Percentiles rank a stretch among this genome's conserved stretches.
phyloP scores from a whole-genome alignment of 2,888 invertebrate species.

The Tipula lateralis region DNA sequence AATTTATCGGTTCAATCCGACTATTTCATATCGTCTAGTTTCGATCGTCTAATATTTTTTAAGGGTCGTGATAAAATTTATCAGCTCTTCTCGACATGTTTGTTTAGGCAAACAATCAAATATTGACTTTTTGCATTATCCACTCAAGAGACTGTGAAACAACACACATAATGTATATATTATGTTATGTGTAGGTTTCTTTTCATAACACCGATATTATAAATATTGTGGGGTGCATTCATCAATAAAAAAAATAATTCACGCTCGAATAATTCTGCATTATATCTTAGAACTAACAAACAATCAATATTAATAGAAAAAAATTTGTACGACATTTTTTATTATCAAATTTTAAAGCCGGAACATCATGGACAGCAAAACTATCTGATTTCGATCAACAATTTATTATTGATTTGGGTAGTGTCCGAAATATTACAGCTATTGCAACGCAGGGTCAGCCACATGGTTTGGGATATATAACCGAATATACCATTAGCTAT shows the following conservation, averaged over 20 bases:
- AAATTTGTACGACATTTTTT: background rate
- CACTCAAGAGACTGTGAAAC: background rate
- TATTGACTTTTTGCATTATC: background rate
- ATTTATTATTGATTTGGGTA: slow-evolving; percentile 83
- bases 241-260: slow-evolving; percentile 13
- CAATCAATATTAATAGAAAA: background rate
- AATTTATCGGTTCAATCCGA: background rate
- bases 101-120: background rate
- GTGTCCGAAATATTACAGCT: slow-evolving; percentile 80
- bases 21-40: background rate
- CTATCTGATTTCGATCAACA: slow-evolving; percentile 90
- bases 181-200: background rate
- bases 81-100: background rate
- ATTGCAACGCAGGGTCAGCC: slow-evolving; percentile 87
- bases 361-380: slow-evolving; percentile 87
- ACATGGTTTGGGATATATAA: slow-evolving; percentile 85
- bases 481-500: slow-evolving; percentile 90
- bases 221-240: background rate
- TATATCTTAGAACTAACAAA: background rate
- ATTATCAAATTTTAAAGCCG: slow-evolving; percentile 55
- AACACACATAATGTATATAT: background rate
- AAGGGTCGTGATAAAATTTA: background rate
- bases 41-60: background rate
- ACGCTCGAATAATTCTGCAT: slow-evolving; percentile 19
- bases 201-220: background rate